Percentiles rank a stretch among this genome's conserved stretches.
These are phyloP conservation scores for Ceratina japonica DNA, from an alignment of 1,140 invertebrate species.

Conservation along the genomic window DNA sequence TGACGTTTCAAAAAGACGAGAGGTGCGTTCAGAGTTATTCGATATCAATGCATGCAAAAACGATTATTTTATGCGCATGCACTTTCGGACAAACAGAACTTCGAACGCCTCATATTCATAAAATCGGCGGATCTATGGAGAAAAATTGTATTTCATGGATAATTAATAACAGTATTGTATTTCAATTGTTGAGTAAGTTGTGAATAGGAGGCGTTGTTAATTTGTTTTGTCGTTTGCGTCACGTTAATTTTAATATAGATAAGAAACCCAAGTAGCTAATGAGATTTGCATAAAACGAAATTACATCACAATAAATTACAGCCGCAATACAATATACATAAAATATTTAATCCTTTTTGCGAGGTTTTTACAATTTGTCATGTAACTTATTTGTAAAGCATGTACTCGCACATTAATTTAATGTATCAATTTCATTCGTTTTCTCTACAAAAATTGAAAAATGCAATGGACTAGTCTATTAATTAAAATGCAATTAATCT, in stretches of 20 bases:
- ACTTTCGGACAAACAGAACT: background rate
- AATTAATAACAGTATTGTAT: no score
- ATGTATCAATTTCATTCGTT: background rate
- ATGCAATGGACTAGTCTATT: background rate
- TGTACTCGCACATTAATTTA: background rate
- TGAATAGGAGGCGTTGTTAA: no score
- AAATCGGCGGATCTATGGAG: no score
- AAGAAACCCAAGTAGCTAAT: no score
- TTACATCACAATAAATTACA: background rate
- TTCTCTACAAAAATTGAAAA: background rate
- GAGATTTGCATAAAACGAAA: background rate
- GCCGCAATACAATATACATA: background rate
- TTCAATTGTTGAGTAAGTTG: no score
- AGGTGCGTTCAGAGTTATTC: conserved; percentile 20
- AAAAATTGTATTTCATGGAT: no score
- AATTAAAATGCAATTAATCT: conserved; percentile 31
- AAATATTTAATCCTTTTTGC: conserved; percentile 30
- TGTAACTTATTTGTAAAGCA: conserved; percentile 1
- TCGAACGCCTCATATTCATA: no score
- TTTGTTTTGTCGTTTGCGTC: no score
- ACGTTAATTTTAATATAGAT: no score
- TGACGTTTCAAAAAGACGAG: background rate
- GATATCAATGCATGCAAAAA: background rate
- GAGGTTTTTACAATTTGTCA: conserved; percentile 24
- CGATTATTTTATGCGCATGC: background rate